Base-by-base conservation (phyloP, 2,113 vertebrate species). In the Ciconia stormi region DNA sequence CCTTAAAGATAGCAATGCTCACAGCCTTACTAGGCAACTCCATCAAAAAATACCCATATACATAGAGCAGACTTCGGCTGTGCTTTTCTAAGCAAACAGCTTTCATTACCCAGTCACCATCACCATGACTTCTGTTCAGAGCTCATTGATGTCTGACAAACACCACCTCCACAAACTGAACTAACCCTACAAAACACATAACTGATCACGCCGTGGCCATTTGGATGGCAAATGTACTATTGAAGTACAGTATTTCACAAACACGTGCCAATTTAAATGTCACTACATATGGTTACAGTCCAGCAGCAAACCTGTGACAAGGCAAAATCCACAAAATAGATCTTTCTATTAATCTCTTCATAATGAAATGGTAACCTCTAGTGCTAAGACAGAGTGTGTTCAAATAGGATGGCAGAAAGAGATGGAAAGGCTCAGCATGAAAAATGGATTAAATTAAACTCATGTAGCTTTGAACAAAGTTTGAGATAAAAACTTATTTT, bases 391-490 rank as follows among this genome's bases (percentile, higher is more conserved):
- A 29, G 14, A n/a, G 9, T 6, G 11, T 36, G 17, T 34, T 79
- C 71, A 83, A 61, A 34, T 11, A 72, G 23, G 9, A 46, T 8
- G 16, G 36, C 6, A 66, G 22, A 49, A 25, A 65, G 71, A 70
- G 21, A 53, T 53, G 7, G 38, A 87, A 78, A 62, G 23, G 16
- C 12, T 83, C n/a, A 62, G 13, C n/a, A 79, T 40, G 32, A 73
- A 71, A 82, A 46, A 49, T 13, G 17, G 25, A 53, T 23, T 16
- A 13, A 58, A 34, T 49, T 63, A 52, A 81, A 36, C 8, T 53
- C 4, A 0, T 0, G 4, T 4, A 70, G 50, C 11, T 69, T 38
- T 77, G 38, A 59, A 4, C 5, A 40, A 50, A 46, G 8, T 11
- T 46, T 27, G 8, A 65, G 88, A 76, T 9, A 63, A 50, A 49